Percentiles rank a stretch among this genome's conserved stretches.
Conservation (phyloP, 2,797 vertebrate species). For the Austrolebias charrua region DNA sequence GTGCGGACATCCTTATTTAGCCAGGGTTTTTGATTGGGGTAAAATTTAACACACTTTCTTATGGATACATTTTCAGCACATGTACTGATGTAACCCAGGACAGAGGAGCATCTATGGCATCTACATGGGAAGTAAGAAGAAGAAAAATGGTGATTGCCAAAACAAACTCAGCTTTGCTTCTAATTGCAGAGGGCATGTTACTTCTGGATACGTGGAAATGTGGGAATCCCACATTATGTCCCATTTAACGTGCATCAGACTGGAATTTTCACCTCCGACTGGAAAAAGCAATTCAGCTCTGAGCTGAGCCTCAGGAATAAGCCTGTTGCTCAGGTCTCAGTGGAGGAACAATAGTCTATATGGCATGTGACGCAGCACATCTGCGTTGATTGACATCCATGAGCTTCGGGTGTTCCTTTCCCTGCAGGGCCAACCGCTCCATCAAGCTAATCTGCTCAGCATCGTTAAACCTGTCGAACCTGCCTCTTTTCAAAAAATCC, state of each 20-base stretch:
- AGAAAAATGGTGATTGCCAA: conserved; percentile 23
- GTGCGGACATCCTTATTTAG: too few relatives aligned
- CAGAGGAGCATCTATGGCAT: too few relatives aligned
- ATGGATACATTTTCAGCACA: too few relatives aligned
- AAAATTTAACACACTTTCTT: too few relatives aligned
- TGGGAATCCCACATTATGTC: conserved; percentile 62
- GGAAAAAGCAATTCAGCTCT: conserved; percentile 58
- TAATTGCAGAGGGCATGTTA: conserved; percentile 58
- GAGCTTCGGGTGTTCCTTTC: conserved; percentile 63
- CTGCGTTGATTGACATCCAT: conserved; percentile 55
- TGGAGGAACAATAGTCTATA: conserved; percentile 53
- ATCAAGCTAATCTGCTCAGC: conserved; percentile 26
- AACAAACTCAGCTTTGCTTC: conserved; percentile 50
- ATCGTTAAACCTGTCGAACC: conserved; percentile 41
- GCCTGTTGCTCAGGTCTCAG: conserved; percentile 27
- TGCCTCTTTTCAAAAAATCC: conserved; percentile 29
- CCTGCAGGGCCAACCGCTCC: conserved; percentile 43
- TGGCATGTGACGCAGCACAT: conserved; percentile 32
- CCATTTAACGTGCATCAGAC: conserved; percentile 58
- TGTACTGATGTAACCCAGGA: too few relatives aligned
- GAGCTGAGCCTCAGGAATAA: conserved; percentile 39
- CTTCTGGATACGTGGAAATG: conserved; percentile 52
- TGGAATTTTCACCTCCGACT: conserved; percentile 60
- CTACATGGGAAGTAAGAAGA: conserved; percentile 40
- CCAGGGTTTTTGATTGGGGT: too few relatives aligned